Conservation (phyloP, 2,113 vertebrate genomes). For the Pristiophorus japonicus region DNA sequence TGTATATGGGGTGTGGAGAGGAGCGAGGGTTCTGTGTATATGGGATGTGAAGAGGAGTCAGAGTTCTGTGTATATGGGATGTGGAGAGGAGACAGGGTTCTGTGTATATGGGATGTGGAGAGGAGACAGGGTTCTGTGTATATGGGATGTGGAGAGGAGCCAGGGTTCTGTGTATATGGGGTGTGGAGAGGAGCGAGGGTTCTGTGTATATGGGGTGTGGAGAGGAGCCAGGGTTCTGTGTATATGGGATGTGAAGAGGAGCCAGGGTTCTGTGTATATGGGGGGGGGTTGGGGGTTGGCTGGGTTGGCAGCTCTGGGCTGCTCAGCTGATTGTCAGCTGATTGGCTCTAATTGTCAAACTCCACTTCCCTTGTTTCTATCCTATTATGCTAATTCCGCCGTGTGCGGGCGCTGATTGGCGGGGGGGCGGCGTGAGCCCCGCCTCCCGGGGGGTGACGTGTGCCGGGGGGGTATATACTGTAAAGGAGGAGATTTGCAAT, state of each 20-base stretch:
- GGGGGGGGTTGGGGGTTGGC: not conserved
- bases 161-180: too few species aligned
- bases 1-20: too few species aligned
- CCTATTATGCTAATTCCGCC: constrained; percentile 31
- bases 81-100: not conserved
- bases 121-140: too few species aligned
- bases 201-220: too few species aligned
- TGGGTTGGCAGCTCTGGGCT: not conserved
- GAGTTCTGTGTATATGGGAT: not conserved
- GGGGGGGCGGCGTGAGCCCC: not conserved
- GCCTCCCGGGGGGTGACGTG: not conserved
- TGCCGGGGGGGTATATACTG: not conserved
- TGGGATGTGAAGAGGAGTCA: not conserved
- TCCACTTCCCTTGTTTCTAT: constrained; percentile 31
- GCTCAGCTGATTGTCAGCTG: constrained; percentile 29
- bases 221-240: not conserved
- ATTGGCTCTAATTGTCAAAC: constrained; percentile 35
- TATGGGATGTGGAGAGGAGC: too few species aligned
- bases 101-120: too few species aligned
- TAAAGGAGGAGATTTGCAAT: constrained; percentile 31
- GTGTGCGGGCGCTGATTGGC: constrained; percentile 12
- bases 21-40: too few species aligned
- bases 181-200: too few species aligned
- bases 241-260: not conserved
- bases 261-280: not conserved